A percentile compares a stretch with the other conserved stretches of the same genome.
These are phyloP conservation scores for Hestina assimilis DNA, from an alignment of 1,140 invertebrate species.

Conservation along the genomic window DNA sequence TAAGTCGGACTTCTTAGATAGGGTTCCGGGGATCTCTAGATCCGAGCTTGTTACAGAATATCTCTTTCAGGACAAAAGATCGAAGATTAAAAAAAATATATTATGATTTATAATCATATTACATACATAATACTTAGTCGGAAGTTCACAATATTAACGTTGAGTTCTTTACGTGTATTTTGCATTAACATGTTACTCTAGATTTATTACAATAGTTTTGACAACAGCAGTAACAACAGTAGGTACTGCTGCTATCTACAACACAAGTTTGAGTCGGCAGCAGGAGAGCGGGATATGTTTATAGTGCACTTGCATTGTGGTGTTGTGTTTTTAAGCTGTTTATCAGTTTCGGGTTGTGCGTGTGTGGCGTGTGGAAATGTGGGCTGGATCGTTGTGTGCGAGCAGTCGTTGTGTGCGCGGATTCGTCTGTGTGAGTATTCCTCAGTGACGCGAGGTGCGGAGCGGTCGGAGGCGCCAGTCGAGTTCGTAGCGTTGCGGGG, in stretches of 20 bases:
- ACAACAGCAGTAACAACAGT: no score
- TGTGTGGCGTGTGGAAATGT: constrained; percentile 39
- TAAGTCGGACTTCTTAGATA: no score
- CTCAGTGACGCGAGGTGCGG: constrained; percentile 53
- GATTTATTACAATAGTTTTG: constrained; percentile 27
- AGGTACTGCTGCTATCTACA: constrained; percentile 27
- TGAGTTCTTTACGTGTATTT: background rate
- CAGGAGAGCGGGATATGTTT: constrained; percentile 51
- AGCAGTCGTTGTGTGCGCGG: constrained; percentile 33
- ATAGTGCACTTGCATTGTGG: constrained; percentile 57
- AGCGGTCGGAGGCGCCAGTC: constrained; percentile 61
- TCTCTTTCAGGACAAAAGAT: no score
- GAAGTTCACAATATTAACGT: background rate
- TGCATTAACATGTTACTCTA: background rate
- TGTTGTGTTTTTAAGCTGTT: constrained; percentile 69
- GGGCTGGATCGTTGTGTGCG: constrained; percentile 31
- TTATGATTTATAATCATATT: no score
- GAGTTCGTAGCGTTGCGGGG: constrained; percentile 58
- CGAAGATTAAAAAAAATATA: no score
- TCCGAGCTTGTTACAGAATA: no score
- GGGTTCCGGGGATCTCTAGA: no score
- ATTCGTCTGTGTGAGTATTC: constrained; percentile 54
- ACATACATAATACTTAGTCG: background rate
- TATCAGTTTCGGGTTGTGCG: constrained; percentile 55
- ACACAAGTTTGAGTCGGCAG: constrained; percentile 21